A percentile compares a stretch with the other conserved stretches of the same genome.
These are phyloP conservation scores for Hassar affinis DNA, from an alignment of 2,113 vertebrate genomes.

Conservation along the genomic window DNA sequence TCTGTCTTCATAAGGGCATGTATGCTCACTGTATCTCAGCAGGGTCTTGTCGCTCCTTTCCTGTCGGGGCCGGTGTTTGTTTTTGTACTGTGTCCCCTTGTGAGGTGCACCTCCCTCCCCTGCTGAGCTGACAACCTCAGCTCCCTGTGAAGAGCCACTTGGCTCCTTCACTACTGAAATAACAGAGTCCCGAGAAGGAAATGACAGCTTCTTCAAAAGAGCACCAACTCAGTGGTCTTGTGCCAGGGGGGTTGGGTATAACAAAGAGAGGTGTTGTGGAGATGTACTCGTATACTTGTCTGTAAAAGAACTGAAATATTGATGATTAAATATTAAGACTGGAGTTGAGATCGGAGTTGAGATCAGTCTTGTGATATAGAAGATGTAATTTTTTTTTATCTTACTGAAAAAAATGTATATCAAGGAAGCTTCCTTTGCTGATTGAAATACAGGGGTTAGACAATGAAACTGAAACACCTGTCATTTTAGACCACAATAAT, in stretches of 20 bases:
- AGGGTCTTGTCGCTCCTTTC: conserved; percentile 63
- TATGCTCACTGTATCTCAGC: conserved; percentile 54
- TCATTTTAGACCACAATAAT: too few relatives aligned
- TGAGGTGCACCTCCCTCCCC: conserved; percentile 66
- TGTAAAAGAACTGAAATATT: conserved; percentile 3
- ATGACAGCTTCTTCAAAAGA: conserved; percentile 71
- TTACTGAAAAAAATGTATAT: neutral
- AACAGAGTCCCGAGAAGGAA: conserved; percentile 71
- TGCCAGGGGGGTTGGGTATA: conserved; percentile 48
- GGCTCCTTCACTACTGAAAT: conserved; percentile 69
- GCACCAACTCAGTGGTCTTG: conserved; percentile 40
- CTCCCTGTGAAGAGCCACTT: conserved; percentile 69
- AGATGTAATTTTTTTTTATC: neutral
- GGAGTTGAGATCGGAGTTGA: neutral
- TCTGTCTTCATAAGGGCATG: conserved; percentile 25
- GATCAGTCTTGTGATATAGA: neutral
- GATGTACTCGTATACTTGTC: conserved; percentile 36
- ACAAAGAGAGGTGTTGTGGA: conserved; percentile 26
- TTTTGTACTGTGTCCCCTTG: conserved; percentile 68
- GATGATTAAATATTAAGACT: neutral
- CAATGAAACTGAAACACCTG: too few relatives aligned
- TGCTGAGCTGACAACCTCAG: conserved; percentile 68
- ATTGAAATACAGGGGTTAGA: too few relatives aligned
- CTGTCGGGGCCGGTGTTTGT: conserved; percentile 68
- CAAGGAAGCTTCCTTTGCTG: neutral